A percentile compares a stretch with the other conserved stretches of the same genome.
Evolutionary conservation across 2,797 vertebrate genomes (phyloP).

Genomic region (Eospalax fontanierii): DNA sequence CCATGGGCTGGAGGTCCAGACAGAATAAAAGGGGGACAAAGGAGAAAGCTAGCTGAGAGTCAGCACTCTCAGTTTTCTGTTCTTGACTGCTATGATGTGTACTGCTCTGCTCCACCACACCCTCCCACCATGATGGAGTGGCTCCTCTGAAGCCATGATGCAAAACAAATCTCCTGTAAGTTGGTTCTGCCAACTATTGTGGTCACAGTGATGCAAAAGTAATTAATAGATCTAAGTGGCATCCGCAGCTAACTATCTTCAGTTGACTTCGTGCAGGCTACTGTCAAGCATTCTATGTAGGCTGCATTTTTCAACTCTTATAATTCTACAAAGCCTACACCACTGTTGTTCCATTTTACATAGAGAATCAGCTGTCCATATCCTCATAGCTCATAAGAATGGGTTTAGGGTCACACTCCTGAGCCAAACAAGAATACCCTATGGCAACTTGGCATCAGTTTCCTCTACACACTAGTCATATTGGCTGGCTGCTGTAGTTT

Average conservation of each 20-base stretch:
- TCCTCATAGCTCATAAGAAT: not conserved
- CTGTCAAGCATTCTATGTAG: not conserved
- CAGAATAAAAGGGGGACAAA: not conserved
- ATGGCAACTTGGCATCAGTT: not conserved
- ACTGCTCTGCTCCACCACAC: too few relatives aligned
- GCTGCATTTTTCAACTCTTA: not conserved
- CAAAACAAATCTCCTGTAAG: not conserved
- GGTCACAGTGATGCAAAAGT: not conserved
- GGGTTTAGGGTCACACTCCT: not conserved
- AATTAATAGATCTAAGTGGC: not conserved
- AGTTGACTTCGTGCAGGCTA: not conserved
- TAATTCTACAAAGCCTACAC: not conserved
- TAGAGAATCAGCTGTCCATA: too few relatives aligned
- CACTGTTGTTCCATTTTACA: not conserved
- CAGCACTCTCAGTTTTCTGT: not conserved
- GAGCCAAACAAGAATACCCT: not conserved
- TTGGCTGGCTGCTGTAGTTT: not conserved
- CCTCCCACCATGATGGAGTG: not conserved
- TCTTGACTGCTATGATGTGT: too few relatives aligned
- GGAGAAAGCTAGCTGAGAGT: not conserved
- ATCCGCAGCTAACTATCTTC: not conserved
- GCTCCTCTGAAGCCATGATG: not conserved
- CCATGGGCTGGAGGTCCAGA: too few relatives aligned
- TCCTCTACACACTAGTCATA: not conserved
- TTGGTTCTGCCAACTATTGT: not conserved